phyloP scores from a whole-genome alignment of 2,113 vertebrate species.

The Acanthisitta chloris region DNA sequence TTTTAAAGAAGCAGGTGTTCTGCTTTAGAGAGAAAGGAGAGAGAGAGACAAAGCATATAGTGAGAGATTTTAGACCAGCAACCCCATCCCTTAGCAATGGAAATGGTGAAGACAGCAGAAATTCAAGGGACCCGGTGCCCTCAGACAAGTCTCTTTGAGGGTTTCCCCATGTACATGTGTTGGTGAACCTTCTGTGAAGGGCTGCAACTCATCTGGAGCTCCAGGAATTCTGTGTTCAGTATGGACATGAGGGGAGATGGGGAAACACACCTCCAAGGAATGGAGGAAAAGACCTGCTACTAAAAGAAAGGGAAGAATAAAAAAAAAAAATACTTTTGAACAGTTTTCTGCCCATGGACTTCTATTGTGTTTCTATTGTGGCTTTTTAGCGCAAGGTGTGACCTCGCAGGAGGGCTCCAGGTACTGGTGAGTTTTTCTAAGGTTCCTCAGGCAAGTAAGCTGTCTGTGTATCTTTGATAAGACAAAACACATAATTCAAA shows the following conservation, averaged over 20 bases:
- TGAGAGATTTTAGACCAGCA: background rate
- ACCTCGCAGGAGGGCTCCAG: background rate
- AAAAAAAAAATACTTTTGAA: background rate
- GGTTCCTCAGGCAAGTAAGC: background rate
- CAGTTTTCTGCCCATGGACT: background rate
- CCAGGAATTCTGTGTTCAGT: background rate
- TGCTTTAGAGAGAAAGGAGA: background rate
- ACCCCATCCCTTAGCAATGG: background rate
- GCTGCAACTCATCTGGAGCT: background rate
- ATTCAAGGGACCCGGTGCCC: background rate
- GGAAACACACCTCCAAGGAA: background rate
- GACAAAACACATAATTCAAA: background rate
- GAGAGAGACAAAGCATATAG: background rate
- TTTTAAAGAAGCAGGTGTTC: background rate
- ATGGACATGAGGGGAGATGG: background rate
- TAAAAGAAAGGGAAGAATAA: background rate
- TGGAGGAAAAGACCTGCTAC: background rate
- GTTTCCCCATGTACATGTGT: accelerated
- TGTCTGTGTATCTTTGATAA: background rate
- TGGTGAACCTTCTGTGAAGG: background rate
- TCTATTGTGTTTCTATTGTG: background rate
- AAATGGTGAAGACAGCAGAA: background rate
- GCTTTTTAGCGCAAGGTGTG: background rate
- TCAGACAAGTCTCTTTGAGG: background rate
- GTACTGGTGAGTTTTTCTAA: background rate